Evolutionary conservation across 2,797 vertebrate genomes (phyloP).

Genomic region (Limosa lapponica): DNA sequence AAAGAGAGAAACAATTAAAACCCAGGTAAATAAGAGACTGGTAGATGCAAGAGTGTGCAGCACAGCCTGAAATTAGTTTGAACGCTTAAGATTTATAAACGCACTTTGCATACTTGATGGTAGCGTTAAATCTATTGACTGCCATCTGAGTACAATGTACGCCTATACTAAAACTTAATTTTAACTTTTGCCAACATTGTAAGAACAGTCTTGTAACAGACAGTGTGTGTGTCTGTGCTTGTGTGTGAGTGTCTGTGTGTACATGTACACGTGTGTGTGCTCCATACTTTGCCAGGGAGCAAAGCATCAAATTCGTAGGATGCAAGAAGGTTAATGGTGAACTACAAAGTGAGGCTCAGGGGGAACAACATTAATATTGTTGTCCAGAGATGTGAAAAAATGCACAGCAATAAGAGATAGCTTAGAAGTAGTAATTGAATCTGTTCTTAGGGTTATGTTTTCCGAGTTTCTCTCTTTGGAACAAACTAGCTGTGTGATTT

Average conservation of each 20-base stretch:
- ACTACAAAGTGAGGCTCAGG: neutral
- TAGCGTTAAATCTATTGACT: constrained; percentile 1
- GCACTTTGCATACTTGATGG: neutral
- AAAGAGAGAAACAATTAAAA: constrained; percentile 71
- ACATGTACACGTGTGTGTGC: accelerated
- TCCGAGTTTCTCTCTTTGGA: neutral
- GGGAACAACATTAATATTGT: neutral
- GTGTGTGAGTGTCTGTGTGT: neutral
- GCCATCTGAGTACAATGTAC: neutral
- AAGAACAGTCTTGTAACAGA: neutral
- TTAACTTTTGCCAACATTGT: constrained; percentile 13
- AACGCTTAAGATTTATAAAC: constrained; percentile 34
- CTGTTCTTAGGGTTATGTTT: neutral
- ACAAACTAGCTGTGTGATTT: neutral
- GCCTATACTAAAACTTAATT: constrained; percentile 29
- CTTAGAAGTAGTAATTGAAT: constrained; percentile 9
- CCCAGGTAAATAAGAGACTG: constrained; percentile 2
- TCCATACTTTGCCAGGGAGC: neutral
- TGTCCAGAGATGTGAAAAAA: neutral
- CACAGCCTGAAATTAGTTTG: constrained; percentile 53
- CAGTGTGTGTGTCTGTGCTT: neutral
- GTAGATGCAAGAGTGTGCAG: neutral
- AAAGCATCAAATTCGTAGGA: neutral
- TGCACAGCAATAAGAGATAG: neutral
- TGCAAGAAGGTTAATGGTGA: constrained; percentile 21